A percentile compares a stretch with the other conserved stretches of the same genome.
These are phyloP conservation scores for Parapsyche elsis DNA, from an alignment of 1,140 invertebrate species.

Conservation along the genomic window DNA sequence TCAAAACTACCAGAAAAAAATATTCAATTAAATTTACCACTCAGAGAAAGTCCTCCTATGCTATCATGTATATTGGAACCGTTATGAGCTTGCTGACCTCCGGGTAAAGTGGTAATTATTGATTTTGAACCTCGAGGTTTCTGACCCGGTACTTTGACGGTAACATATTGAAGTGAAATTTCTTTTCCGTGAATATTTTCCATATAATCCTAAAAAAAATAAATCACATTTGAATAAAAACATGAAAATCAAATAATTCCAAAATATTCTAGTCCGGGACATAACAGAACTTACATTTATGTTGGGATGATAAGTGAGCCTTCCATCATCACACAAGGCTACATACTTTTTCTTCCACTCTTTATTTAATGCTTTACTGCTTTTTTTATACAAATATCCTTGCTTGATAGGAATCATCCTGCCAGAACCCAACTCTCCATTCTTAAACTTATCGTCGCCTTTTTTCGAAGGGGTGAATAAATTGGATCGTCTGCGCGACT, in stretches of 20 bases:
- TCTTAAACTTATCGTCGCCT: conserved; percentile 82
- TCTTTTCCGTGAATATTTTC: conserved; percentile 97
- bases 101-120: conserved; percentile 75
- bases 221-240: conserved; percentile 36
- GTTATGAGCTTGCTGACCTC: conserved; percentile 64
- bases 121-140: conserved; percentile 89
- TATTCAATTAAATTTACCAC: conserved; percentile 59
- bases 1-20: conserved; percentile 38
- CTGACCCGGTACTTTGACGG: conserved; percentile 96
- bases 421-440: conserved; percentile 91
- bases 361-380: conserved; percentile 94
- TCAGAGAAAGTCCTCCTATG: conserved; percentile 72
- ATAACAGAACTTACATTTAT: conserved; percentile 90
- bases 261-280: conserved; percentile 14
- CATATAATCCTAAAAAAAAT: conserved; percentile 89
- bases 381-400: conserved; percentile 96
- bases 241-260: no score
- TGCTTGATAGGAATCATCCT: conserved; percentile 96
- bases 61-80: conserved; percentile 72
- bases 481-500: conserved; percentile 93
- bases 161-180: conserved; percentile 94
- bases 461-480: conserved; percentile 94
- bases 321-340: conserved; percentile 92
- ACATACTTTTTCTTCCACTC: conserved; percentile 99
- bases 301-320: conserved; percentile 95